Conservation (phyloP, 2,113 vertebrate genomes). For the mouse (Mus musculus) region DNA sequence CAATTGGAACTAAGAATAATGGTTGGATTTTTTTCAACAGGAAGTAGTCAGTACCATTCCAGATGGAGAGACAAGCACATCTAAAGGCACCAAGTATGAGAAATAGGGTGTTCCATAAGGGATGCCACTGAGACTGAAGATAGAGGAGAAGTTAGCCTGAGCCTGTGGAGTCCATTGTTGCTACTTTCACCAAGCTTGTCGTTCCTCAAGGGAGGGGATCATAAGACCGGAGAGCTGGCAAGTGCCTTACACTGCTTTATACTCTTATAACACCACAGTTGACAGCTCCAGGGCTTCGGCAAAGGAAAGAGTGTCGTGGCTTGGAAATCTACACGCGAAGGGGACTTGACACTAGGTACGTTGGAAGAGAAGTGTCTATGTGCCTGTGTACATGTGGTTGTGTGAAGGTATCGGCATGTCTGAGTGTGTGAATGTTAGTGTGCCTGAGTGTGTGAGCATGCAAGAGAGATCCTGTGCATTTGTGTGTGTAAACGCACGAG, state of each 20-base stretch:
- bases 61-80: not conserved
- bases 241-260: no score
- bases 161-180: no score
- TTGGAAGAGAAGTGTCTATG: not conserved
- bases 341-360: not conserved
- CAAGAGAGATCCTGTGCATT: no score
- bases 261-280: not conserved
- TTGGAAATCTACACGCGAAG: not conserved
- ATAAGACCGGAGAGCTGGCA: accelerated
- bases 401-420: accelerated
- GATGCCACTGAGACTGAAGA: not conserved
- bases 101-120: accelerated
- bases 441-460: no score
- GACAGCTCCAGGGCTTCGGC: not conserved
- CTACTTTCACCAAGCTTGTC: no score
- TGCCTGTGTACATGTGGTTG: no score
- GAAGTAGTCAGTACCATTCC: not conserved
- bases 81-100: no score
- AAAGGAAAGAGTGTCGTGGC: accelerated
- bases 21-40: not conserved
- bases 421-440: not conserved
- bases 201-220: not conserved
- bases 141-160: not conserved
- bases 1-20: not conserved
- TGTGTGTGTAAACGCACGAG: no score